phyloP scores from a whole-genome alignment of 2,113 vertebrate species.

The Eolophus roseicapilla region DNA sequence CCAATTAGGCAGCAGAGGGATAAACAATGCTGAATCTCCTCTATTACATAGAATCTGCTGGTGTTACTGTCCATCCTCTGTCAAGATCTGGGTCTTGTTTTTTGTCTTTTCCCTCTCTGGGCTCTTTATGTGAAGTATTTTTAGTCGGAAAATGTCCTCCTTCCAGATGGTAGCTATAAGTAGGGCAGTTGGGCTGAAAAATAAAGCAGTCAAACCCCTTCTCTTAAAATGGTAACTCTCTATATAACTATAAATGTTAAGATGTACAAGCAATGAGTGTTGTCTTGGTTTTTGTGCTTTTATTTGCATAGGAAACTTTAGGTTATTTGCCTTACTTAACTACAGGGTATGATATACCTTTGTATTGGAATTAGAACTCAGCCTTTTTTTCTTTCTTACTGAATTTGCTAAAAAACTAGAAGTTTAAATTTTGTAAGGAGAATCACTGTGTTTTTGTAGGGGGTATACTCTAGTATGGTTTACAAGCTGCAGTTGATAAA shows the following conservation, averaged over 20 bases:
- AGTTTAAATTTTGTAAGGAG: neutral
- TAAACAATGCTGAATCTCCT: neutral
- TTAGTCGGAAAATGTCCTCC: neutral
- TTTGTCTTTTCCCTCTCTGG: neutral
- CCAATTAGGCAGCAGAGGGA: neutral
- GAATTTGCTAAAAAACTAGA: neutral
- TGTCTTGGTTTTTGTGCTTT: neutral
- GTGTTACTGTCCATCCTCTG: neutral
- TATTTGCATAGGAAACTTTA: neutral
- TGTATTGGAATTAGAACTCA: neutral
- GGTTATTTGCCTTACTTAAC: neutral
- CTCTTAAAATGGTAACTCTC: neutral
- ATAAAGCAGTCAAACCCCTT: neutral
- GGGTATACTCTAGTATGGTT: neutral
- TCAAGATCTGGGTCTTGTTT: neutral
- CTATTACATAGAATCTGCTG: neutral
- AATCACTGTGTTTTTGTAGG: neutral
- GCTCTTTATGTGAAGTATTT: neutral
- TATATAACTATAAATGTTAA: neutral
- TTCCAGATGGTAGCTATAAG: neutral
- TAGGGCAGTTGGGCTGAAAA: constrained; percentile 8
- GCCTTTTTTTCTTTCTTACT: neutral
- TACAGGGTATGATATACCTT: neutral
- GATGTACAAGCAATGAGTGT: neutral
- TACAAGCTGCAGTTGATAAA: neutral